Percentiles rank a stretch among this genome's conserved stretches.
These are phyloP conservation scores for Lepus townsendii DNA, from an alignment of 2,797 vertebrate genomes.

Conservation along the genomic window DNA sequence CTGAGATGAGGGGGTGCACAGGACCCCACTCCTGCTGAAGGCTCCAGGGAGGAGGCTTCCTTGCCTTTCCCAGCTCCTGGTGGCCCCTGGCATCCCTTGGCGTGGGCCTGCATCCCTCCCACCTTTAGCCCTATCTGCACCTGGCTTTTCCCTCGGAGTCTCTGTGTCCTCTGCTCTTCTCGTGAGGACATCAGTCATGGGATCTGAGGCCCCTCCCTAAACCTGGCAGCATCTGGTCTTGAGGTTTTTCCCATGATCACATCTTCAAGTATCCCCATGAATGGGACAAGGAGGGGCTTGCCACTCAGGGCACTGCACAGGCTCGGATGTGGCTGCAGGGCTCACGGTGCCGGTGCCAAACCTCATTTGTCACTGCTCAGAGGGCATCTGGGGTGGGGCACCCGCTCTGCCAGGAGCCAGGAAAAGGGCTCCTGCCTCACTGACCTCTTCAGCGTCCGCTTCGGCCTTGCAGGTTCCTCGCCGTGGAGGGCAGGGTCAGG, in stretches of 20 bases:
- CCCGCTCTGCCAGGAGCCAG: background rate
- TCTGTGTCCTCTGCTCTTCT: background rate
- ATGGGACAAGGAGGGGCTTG: background rate
- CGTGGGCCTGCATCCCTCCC: background rate
- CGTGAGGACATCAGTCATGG: background rate
- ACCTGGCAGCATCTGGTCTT: background rate
- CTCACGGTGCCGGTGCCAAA: no score
- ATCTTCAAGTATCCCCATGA: background rate
- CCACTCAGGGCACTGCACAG: background rate
- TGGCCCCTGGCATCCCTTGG: background rate
- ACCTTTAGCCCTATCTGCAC: background rate
- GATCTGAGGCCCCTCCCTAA: background rate
- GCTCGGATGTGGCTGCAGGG: background rate
- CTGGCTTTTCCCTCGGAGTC: rapidly evolving
- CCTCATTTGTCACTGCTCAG: background rate
- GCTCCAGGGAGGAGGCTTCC: background rate
- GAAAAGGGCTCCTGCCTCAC: background rate
- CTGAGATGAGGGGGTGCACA: background rate
- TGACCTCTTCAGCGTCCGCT: background rate
- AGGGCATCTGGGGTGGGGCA: rapidly evolving
- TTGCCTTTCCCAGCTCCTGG: background rate
- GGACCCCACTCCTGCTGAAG: background rate
- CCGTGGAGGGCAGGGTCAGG: background rate
- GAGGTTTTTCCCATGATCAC: background rate
- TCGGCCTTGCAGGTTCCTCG: background rate